Conservation (phyloP, 1,140 invertebrate species). For the Calliphora vicina region DNA sequence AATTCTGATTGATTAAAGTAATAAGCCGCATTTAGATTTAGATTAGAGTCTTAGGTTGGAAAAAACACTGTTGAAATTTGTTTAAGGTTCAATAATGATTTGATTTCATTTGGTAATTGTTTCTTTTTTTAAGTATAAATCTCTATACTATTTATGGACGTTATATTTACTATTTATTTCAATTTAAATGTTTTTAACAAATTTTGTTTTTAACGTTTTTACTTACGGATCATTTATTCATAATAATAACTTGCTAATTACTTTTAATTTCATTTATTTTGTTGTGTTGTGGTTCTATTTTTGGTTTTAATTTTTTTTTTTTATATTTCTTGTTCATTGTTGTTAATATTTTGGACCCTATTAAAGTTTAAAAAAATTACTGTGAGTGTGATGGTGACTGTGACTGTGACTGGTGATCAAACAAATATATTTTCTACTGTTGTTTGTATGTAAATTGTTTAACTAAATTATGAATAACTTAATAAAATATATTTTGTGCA, state of each 20-base stretch:
- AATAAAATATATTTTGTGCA: neutral
- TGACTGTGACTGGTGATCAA: neutral
- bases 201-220: slow-evolving; percentile 26
- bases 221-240: neutral
- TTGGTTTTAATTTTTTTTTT: slow-evolving; percentile 30
- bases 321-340: neutral
- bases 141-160: slow-evolving; percentile 34
- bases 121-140: slow-evolving; percentile 38
- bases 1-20: slow-evolving; percentile 17
- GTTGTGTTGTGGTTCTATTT: neutral
- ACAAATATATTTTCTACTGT: no score
- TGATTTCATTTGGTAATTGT: slow-evolving; percentile 38
- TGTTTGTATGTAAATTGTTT: neutral
- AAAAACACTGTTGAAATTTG: neutral
- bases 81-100: slow-evolving; percentile 48
- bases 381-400: neutral
- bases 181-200: slow-evolving; percentile 18
- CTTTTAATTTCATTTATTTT: no score
- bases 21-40: slow-evolving; percentile 10
- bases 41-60: slow-evolving; percentile 13
- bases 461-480: neutral
- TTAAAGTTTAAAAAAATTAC: neutral
- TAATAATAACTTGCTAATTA: slow-evolving; percentile 35
- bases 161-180: slow-evolving; percentile 37
- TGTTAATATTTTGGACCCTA: neutral